Conservation (phyloP, 2,797 vertebrate species). For the Enteromius unitaeniatus region DNA sequence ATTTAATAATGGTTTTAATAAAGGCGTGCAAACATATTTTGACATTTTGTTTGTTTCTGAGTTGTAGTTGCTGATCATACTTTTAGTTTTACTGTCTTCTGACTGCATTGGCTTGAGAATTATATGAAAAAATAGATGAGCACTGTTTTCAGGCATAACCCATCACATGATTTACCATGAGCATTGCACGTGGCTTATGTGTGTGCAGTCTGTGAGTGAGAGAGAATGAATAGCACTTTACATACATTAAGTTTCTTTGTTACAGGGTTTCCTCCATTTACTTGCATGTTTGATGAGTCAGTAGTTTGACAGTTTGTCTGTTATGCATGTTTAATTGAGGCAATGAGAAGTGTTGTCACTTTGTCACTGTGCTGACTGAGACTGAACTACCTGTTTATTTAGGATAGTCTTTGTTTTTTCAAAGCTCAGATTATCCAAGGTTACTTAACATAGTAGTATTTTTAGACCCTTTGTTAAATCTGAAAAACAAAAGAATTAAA, state of each 20-base stretch:
- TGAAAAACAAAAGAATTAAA: too few species aligned
- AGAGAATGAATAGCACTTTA: slow-evolving; percentile 46
- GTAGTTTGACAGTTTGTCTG: slow-evolving; percentile 38
- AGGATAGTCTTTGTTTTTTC: background rate
- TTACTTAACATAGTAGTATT: slow-evolving; percentile 8
- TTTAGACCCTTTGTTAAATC: slow-evolving; percentile 20
- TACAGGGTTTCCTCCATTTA: background rate
- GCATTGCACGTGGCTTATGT: slow-evolving; percentile 67
- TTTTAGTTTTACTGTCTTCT: background rate
- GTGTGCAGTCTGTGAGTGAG: slow-evolving; percentile 35
- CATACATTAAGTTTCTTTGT: slow-evolving; percentile 51
- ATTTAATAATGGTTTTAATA: slow-evolving; percentile 32
- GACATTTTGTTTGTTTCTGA: background rate
- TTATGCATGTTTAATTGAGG: background rate
- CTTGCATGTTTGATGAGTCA: slow-evolving; percentile 51
- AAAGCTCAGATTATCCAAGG: background rate
- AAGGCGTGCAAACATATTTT: background rate
- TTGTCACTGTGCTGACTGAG: background rate
- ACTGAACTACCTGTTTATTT: slow-evolving; percentile 2
- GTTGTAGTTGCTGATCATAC: background rate
- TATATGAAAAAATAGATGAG: slow-evolving; percentile 36
- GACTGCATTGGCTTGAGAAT: background rate
- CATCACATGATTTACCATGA: slow-evolving; percentile 71
- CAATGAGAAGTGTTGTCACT: background rate
- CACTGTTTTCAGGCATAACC: slow-evolving; percentile 56